Conservation (phyloP, 2,888 invertebrate species). For the Megamerina dolium region DNA sequence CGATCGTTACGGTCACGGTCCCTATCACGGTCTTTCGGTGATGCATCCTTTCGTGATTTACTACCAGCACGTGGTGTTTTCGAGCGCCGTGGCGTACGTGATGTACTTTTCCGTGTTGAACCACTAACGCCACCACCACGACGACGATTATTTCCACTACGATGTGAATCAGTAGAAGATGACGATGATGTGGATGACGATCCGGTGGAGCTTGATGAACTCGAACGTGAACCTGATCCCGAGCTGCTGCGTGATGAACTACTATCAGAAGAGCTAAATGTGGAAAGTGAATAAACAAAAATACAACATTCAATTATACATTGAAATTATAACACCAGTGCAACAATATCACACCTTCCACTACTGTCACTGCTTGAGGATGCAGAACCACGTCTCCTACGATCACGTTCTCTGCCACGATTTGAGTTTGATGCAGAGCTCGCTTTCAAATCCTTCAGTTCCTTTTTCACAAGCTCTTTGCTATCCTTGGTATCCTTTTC, state of each 20-base stretch:
- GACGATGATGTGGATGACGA: conserved; percentile 59
- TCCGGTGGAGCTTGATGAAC: conserved; percentile 60
- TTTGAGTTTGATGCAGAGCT: conserved; percentile 28
- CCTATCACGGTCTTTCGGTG: conserved; percentile 21
- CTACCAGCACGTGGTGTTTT: conserved; percentile 32
- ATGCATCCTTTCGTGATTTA: conserved; percentile 30
- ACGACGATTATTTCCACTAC: conserved; percentile 40
- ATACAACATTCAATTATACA: conserved; percentile 1
- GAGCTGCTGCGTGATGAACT: conserved; percentile 71
- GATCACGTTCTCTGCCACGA: conserved; percentile 41
- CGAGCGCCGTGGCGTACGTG: conserved; percentile 32
- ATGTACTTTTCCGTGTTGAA: conserved; percentile 22
- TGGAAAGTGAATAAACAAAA: not conserved
- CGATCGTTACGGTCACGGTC: conserved; percentile 29
- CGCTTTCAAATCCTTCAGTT: conserved; percentile 22
- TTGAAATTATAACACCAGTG: not conserved
- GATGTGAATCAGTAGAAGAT: conserved; percentile 60
- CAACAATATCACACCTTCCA: conserved; percentile 52
- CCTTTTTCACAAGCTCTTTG: conserved; percentile 37
- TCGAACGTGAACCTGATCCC: conserved; percentile 68
- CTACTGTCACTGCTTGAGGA: conserved; percentile 77
- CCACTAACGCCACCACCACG: conserved; percentile 27
- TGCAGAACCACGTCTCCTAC: conserved; percentile 57
- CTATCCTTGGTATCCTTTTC: conserved; percentile 62
- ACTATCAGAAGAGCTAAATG: conserved; percentile 66